phyloP scores from a whole-genome alignment of 1,140 invertebrate genomes.

The Trachelipus rathkii region DNA sequence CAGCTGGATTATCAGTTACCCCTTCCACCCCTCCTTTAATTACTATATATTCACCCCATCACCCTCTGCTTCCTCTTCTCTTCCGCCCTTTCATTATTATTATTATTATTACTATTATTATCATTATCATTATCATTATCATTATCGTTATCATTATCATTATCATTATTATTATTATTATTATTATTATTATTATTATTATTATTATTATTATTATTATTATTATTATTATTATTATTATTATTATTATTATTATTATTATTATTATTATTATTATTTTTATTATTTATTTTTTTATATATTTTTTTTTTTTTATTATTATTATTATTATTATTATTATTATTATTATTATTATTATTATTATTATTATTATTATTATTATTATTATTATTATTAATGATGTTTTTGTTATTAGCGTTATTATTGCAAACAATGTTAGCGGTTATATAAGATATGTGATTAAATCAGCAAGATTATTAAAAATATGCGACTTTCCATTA shows the following conservation, averaged over 20 bases:
- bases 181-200: background rate
- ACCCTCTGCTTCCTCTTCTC: background rate
- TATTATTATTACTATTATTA: background rate
- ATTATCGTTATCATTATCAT: background rate
- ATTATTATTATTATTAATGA: no score
- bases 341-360: background rate
- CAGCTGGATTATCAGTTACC: slow-evolving; percentile 1
- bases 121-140: background rate
- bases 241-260: background rate
- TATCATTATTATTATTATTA: background rate
- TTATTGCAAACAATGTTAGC: no score
- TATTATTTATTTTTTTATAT: background rate
- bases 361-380: background rate
- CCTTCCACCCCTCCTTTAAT: background rate
- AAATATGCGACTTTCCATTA: no score
- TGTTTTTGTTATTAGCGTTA: no score
- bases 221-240: background rate
- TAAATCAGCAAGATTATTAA: no score
- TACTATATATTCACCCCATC: slow-evolving; percentile 12
- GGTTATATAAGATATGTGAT: no score
- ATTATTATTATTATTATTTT: background rate
- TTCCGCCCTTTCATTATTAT: background rate
- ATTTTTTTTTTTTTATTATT: background rate
- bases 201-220: background rate
- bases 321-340: background rate